Evolutionary conservation across 2,888 invertebrate genomes (phyloP), one percentile per base, ranked within the genome.

Genomic region (Andrena bicolor): DNA sequence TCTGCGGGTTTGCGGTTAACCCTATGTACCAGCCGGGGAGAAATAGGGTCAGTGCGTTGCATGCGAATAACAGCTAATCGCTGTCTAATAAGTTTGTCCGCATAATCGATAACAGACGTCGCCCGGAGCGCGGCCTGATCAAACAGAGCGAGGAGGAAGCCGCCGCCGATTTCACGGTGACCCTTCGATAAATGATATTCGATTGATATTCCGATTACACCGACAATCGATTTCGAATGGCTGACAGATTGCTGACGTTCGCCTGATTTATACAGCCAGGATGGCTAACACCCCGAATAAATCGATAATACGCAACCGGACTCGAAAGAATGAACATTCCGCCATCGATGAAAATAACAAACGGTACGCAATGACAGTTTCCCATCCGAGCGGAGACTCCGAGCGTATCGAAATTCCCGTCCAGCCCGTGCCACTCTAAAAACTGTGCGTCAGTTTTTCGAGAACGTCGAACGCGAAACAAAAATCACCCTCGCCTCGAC

Each of bases 1-100:
- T 79, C 79, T 86, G 89, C 82, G 89, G 91, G 83, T 91, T 90
- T 88, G 91, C 83, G 91, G 91, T 87, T 84, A 88, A 90, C 88
- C 88, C 84, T 82, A 79, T 82, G 77, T 74, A 82, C 81, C 83
- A 64, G 83, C 74, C 60, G 75, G 78, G 63, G 75, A 76, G 88
- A 85, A 87, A 88, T 84, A 87, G 88, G 90, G 88, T 90, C 90
- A 89, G 84, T 82, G 85, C 84, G 86, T 86, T 84, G 85, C 87
- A 87, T 88, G 86, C 84, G 88, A 88, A 87, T 87, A 88, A 89
- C 90, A 85, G 86, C 86, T 90, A 89, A 90, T 90, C 88, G 87
- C 82, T 88, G 86, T 89, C 86, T 87, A 87, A 87, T 87, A 87
- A 87, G 84, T 88, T 88, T 86, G 82, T 81, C 88, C 88, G 83